Base-by-base conservation (phyloP, 2,113 vertebrate species). In the Melanocharis versteri region DNA sequence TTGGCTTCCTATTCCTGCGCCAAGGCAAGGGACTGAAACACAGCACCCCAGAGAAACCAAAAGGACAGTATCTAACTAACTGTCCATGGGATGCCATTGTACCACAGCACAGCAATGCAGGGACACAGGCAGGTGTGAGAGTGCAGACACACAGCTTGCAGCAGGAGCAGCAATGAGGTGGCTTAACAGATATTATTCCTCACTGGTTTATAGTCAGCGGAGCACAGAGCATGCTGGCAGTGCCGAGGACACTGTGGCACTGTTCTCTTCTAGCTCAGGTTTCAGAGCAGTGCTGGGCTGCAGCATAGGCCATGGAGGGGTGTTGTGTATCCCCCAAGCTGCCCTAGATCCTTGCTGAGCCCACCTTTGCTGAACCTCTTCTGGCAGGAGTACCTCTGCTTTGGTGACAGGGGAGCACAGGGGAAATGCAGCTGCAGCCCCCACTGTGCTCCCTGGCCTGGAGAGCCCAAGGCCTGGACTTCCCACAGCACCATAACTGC, bases 181-280 rank as follows among this genome's bases (percentile, higher is more conserved):
- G 11, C 12, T 47, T 45, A 35, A 24, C 15, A 39, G 66, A 80
- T 51, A 22, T 33, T 56, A 56, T 73, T 87, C 15, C 58, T 81
- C 40, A 13, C 54, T 18, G 10, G 13, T 50, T 83, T 76, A 12
- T 22, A 42, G 44, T 27, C 58, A 28, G 58, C 15, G 37, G 23
- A 51, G 69, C 5, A 1, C 35, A 77, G 58, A 81, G 40, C 3
- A 1, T 61, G 31, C 51, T 2, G 2, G 71, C 68, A 61, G 72
- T 58, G 42, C 37, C 0, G 0, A 69, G 33, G 45, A 17, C 5
- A 7, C 44, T 48, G 62, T 0, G 0, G 44, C 1, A 0, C 75
- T 51, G 26, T 69, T 44, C 44, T 78, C 15, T 92, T 22, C 68
- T 39, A 28, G 31, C 23, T 50, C 30, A 37, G n/a, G 18, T 82